Conservation (phyloP, 2,113 vertebrate species). For the Alectura lathami region DNA sequence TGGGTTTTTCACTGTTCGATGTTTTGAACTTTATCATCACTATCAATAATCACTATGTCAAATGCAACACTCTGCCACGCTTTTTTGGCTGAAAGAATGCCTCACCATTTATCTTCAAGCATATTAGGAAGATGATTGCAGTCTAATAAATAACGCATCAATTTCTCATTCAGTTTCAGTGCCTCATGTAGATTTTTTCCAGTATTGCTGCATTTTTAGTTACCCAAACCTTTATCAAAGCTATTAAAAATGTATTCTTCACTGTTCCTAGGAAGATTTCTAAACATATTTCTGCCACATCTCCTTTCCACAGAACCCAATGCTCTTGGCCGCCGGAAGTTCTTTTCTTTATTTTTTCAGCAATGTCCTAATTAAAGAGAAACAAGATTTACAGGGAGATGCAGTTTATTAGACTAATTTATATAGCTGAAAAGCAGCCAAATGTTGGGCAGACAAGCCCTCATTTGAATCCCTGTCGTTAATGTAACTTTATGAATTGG, state of each 20-base stretch:
- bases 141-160: slow-evolving; percentile 60
- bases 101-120: slow-evolving; percentile 40
- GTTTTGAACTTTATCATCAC: slow-evolving; percentile 69
- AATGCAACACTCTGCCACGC: neutral
- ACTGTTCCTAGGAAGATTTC: neutral
- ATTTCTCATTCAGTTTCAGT: slow-evolving; percentile 32
- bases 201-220: neutral
- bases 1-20: slow-evolving; percentile 49
- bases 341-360: neutral
- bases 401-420: neutral
- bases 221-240: slow-evolving; percentile 11
- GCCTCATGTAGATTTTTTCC: neutral
- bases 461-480: neutral
- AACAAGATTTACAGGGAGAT: neutral
- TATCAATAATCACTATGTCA: slow-evolving; percentile 60
- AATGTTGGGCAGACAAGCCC: neutral
- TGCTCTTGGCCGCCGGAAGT: accelerated
- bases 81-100: slow-evolving; percentile 13
- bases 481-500: neutral
- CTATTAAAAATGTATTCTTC: neutral
- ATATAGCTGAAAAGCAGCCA: neutral
- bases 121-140: slow-evolving; percentile 23
- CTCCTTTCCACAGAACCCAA: neutral
- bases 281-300: neutral
- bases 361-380: neutral